These are phyloP conservation scores for Apostichopus leukothele DNA, from an alignment of 53 echinoderm and acorn worm species.

Conservation along the genomic window DNA sequence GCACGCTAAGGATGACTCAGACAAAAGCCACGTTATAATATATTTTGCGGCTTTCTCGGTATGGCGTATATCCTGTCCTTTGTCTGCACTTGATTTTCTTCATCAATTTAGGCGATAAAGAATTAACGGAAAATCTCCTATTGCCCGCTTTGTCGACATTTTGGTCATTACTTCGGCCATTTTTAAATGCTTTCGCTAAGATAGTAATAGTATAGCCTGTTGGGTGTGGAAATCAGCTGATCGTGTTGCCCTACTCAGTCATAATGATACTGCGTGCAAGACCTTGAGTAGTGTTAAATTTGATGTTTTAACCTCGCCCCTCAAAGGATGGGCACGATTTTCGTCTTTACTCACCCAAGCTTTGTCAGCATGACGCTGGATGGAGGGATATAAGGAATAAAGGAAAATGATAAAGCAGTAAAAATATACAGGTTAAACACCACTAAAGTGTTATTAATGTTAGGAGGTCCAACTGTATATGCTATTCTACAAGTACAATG, in stretches of 20 bases:
- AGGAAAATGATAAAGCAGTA: no score
- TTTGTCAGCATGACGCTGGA: background rate
- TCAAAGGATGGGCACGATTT: background rate
- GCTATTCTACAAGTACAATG: no score
- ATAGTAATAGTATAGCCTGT: background rate
- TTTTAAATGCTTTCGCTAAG: background rate
- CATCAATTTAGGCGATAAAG: background rate
- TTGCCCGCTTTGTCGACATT: background rate
- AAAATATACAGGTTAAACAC: no score
- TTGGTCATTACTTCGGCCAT: conserved; percentile 19
- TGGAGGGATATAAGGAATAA: no score
- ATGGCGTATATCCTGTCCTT: conserved; percentile 21
- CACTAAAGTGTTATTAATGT: no score
- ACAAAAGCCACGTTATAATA: conserved; percentile 41
- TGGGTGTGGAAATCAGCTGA: conserved; percentile 35
- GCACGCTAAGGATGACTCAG: conserved; percentile 32
- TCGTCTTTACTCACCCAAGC: background rate
- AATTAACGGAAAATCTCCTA: background rate
- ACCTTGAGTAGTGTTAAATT: conserved; percentile 20
- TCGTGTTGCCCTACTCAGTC: background rate
- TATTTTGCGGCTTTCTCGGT: conserved; percentile 14
- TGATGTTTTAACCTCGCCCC: background rate
- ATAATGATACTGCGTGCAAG: background rate
- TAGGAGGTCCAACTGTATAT: no score
- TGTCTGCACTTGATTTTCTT: background rate